Evolutionary conservation across 2,797 vertebrate species (phyloP), one percentile per base, ranked within the genome.

Genomic region (Leptatherina wallacei): DNA sequence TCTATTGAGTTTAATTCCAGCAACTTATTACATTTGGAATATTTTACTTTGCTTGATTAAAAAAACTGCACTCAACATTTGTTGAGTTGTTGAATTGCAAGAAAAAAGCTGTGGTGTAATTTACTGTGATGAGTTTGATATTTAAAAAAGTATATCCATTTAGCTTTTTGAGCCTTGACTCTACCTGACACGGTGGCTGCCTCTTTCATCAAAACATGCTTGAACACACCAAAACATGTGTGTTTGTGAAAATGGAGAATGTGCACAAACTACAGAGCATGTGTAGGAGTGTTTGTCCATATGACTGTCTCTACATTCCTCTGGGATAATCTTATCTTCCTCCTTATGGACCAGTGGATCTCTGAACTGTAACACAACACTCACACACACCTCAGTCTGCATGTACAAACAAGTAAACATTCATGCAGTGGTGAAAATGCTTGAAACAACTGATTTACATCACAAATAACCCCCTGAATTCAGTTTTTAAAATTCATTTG

Each of bases 311-410:
- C 84, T 85, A 82, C 86, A 92, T 93, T 94, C 90, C 88, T 86
- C 61, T 61, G 72, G 86, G 90, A 92, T 91, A 93, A 93, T 86
- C 91, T 94, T 93, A 94, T 94, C 93, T 92, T 62, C 79, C 80
- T 84, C 87, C 88, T 89, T 81, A 86, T 91, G 90, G 77, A 82
- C 51, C 77, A 68, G 78, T 82, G 76, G 81, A 86, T 83, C 84
- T 76, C 83, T 85, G 83, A 85, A 87, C 87, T 65, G 38, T 11
- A 79, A 67, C 67, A 32, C 51, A 76, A 67, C 71, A 57, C 71
- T 27, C 73, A 74, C 30, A 49, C 62, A 62, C 59, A 44, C 55
- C 18, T 16, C 0, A 22, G 27, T 20, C 36, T 71, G 63, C 18
- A 69, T 47, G 30, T 33, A 75, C 18, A 83, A 78, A 76, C 65